Evolutionary conservation across 2,113 vertebrate species (phyloP).

Genomic region (Leucoraja erinaceus): DNA sequence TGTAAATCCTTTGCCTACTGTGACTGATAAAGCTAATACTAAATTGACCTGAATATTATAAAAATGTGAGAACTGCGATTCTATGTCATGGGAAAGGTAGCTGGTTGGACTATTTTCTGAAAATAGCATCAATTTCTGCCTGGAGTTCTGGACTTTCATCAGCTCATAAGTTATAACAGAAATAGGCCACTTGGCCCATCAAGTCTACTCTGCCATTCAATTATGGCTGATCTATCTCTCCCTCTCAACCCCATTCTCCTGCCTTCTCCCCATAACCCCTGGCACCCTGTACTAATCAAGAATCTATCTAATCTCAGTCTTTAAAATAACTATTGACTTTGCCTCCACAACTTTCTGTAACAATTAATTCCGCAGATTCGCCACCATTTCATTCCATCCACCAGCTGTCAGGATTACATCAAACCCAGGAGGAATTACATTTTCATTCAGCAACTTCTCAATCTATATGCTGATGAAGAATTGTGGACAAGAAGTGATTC

Average conservation of each 20-base stretch:
- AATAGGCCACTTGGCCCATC: too few species aligned
- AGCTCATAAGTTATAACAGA: too few species aligned
- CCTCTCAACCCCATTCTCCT: too few species aligned
- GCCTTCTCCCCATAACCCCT: too few species aligned
- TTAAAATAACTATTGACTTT: too few species aligned
- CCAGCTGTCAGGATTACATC: neutral
- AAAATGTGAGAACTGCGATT: neutral
- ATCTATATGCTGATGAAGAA: constrained; percentile 29
- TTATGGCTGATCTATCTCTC: too few species aligned
- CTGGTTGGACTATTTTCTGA: neutral
- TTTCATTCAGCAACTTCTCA: neutral
- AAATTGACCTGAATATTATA: neutral
- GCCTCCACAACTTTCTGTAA: too few species aligned
- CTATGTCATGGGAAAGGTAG: neutral
- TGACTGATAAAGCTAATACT: neutral
- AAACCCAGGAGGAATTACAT: neutral
- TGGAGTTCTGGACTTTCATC: neutral
- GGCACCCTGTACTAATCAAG: too few species aligned
- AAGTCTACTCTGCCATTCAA: too few species aligned
- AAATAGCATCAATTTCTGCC: neutral
- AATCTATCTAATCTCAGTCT: too few species aligned
- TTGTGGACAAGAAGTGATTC: constrained; percentile 10
- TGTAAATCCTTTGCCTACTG: neutral
- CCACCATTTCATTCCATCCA: neutral
- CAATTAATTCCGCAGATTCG: too few species aligned